Conservation (phyloP, 2,113 vertebrate genomes). For the Hippolais icterina region DNA sequence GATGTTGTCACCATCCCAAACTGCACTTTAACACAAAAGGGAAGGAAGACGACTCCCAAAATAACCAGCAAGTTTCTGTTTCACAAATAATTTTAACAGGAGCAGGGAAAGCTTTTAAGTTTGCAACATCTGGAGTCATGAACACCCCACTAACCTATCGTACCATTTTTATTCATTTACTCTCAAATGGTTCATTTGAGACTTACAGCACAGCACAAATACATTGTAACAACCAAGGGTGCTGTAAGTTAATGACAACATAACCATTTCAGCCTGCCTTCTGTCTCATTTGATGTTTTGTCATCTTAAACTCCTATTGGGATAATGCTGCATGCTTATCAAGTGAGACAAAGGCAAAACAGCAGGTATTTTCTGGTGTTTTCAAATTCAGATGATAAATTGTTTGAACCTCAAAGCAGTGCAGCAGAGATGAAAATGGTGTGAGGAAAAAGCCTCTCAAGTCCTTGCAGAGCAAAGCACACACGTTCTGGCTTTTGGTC, state of each 20-base stretch:
- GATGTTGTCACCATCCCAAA: not conserved
- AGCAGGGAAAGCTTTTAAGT: not conserved
- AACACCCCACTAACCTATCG: not conserved
- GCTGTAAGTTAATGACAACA: constrained; percentile 4
- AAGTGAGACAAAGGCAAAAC: constrained; percentile 15
- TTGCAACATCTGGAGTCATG: not conserved
- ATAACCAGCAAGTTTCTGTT: not conserved
- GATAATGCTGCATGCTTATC: not conserved
- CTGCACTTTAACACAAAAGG: not conserved
- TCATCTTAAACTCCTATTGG: constrained; percentile 8
- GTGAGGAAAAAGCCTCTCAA: not conserved
- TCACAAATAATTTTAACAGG: not conserved
- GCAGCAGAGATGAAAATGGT: not conserved
- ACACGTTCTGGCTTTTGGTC: not conserved
- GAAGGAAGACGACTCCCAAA: not conserved
- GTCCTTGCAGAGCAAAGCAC: not conserved
- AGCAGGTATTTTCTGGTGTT: not conserved
- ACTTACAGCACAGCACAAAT: not conserved
- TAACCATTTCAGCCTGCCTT: constrained; percentile 8
- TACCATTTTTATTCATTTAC: constrained; percentile 1
- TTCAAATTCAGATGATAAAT: constrained; percentile 30
- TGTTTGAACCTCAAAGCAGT: not conserved
- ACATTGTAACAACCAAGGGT: not conserved
- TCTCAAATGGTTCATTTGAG: not conserved
- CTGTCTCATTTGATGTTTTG: not conserved